Base-by-base conservation (phyloP, 1,140 invertebrate species). In the Teleogryllus occipitalis region DNA sequence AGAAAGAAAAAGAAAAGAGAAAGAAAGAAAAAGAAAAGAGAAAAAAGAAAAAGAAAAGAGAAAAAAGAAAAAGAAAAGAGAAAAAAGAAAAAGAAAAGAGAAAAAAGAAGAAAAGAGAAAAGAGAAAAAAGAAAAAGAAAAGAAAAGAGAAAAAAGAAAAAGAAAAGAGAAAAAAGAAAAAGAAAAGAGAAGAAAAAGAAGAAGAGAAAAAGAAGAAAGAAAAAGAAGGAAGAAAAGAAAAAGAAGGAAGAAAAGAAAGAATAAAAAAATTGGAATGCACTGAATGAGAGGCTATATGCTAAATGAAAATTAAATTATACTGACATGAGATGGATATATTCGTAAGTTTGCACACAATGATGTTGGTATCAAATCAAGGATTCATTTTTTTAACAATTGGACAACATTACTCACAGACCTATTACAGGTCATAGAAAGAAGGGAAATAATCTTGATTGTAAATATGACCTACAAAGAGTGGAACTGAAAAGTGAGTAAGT, bases 51-150 rank as follows among this genome's bases (percentile, higher is more conserved):
- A 47, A 76, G 77, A 47, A 49, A 79, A 8, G 39, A 80, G 74
- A 6, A 39, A 46, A 78, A 46, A 78, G 48, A 74, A 75, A 72
- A 75, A 15, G 78, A 81, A 76, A 76, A 46, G 76, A 81, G 79
- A 74, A 74, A 81, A 79, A 65, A 54, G 78, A 76, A 78, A 46
- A 65, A 72, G n/a, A 27, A 77, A 18, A 18, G 74, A 77, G n/a
- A 10, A 49, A 46, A 46, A 46, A 48, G 47, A 54, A 22, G 65
- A 49, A 74, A 79, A 78, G 79, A 79, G 78, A 75, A 46, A 78
- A 76, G 39, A 49, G 15, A 78, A 72, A 78, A 15, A 80, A 81
- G 22, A 78, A 72, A 74, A 76, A 27, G 72, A 22, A 47, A 78
- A n/a, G 65, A 72, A 54, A 77, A 77, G 39, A 47, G 48, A 76